Evolutionary conservation across 2,113 vertebrate genomes (phyloP).

Genomic region (Copsychus sechellarum): DNA sequence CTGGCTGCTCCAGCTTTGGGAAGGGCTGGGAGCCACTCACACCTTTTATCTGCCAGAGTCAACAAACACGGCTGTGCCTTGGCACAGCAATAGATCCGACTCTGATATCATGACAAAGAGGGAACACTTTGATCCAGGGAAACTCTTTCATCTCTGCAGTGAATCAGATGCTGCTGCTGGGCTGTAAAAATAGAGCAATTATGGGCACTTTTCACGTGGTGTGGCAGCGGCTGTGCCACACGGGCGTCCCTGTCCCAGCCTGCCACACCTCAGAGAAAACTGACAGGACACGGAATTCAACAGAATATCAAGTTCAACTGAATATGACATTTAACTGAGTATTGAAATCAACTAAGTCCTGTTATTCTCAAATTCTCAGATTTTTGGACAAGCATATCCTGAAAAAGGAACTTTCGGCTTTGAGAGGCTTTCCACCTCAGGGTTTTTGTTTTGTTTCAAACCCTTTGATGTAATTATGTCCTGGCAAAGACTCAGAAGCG

Average conservation of each 20-base stretch:
- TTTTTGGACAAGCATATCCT: neutral
- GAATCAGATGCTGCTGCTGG: conserved; percentile 25
- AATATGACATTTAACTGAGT: neutral
- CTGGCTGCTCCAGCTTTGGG: neutral
- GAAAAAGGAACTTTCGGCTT: neutral
- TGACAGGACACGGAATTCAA: neutral
- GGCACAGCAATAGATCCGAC: neutral
- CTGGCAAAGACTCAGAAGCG: neutral
- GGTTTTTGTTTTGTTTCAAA: neutral
- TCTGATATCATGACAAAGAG: neutral
- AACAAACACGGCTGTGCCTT: neutral
- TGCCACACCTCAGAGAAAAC: neutral
- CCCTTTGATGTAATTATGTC: neutral
- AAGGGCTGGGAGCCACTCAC: neutral
- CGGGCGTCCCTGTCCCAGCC: neutral
- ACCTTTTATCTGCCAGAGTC: neutral
- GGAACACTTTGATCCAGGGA: conserved; percentile 17
- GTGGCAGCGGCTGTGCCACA: neutral
- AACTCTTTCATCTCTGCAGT: conserved; percentile 1
- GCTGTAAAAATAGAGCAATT: conserved; percentile 36
- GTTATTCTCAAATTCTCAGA: neutral
- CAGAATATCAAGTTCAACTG: neutral
- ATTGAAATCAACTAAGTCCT: neutral
- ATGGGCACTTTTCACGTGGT: neutral
- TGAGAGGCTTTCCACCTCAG: neutral